Evolutionary conservation across 2,888 invertebrate genomes (phyloP).

Genomic region (Andrena bicolor): DNA sequence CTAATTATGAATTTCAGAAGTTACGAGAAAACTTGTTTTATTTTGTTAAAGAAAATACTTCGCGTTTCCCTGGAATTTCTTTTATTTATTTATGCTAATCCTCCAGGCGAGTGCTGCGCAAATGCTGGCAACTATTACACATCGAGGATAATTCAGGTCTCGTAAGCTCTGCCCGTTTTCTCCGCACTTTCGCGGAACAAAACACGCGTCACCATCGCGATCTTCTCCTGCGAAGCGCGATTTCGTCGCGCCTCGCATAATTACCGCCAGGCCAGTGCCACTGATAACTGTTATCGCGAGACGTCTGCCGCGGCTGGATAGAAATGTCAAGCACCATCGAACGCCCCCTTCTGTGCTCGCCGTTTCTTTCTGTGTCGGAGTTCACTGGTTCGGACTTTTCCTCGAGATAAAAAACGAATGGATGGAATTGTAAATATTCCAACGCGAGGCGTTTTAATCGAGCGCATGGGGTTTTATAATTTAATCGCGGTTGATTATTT

Average conservation of each 20-base stretch:
- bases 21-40: too few species aligned
- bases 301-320: not conserved
- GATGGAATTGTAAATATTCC: too few species aligned
- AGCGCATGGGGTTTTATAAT: not conserved
- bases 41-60: too few species aligned
- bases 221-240: not conserved
- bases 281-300: slow-evolving; percentile 36
- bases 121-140: too few species aligned
- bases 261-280: not conserved
- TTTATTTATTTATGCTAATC: too few species aligned
- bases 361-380: not conserved
- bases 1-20: too few species aligned
- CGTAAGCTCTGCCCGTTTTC: not conserved
- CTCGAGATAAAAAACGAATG: not conserved
- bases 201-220: not conserved
- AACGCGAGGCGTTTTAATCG: not conserved
- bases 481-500: too few species aligned
- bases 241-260: slow-evolving; percentile 6
- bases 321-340: not conserved
- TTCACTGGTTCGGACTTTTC: not conserved
- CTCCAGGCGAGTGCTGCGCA: too few species aligned
- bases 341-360: not conserved
- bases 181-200: not conserved
- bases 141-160: too few species aligned
- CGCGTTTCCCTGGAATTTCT: too few species aligned